Evolutionary conservation across 2,888 invertebrate genomes (phyloP).

Genomic region (Mantis religiosa): DNA sequence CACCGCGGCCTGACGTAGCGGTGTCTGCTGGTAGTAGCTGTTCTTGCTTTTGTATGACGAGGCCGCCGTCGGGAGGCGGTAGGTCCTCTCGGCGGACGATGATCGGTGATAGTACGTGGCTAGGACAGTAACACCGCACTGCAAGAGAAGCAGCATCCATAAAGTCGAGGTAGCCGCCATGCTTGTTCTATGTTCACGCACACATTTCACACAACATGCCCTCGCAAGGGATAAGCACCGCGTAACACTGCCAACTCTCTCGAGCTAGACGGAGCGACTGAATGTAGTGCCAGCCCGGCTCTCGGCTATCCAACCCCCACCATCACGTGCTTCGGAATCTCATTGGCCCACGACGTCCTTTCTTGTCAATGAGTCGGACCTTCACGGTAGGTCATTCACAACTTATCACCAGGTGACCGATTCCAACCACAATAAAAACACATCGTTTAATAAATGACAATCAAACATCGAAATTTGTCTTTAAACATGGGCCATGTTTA

Average conservation of each 20-base stretch:
- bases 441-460: no score
- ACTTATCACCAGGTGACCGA: neutral
- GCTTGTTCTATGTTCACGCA: no score
- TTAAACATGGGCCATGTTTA: no score
- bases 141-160: neutral
- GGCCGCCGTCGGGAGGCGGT: neutral
- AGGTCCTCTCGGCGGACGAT: neutral
- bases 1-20: neutral
- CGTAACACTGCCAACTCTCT: neutral
- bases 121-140: neutral
- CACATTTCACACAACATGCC: no score
- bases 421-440: no score
- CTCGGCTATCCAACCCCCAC: neutral
- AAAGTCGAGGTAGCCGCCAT: neutral
- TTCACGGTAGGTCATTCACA: no score
- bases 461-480: no score
- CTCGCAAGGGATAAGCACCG: no score
- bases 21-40: neutral
- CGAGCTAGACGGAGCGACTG: neutral
- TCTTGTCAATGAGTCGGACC: neutral
- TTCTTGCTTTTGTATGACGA: neutral
- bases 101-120: neutral
- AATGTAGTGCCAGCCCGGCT: neutral
- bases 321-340: slow-evolving; percentile 5
- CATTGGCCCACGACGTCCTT: slow-evolving; percentile 3